Evolutionary conservation across 2,113 vertebrate species (phyloP).

Genomic region (Notechis scutatus): DNA sequence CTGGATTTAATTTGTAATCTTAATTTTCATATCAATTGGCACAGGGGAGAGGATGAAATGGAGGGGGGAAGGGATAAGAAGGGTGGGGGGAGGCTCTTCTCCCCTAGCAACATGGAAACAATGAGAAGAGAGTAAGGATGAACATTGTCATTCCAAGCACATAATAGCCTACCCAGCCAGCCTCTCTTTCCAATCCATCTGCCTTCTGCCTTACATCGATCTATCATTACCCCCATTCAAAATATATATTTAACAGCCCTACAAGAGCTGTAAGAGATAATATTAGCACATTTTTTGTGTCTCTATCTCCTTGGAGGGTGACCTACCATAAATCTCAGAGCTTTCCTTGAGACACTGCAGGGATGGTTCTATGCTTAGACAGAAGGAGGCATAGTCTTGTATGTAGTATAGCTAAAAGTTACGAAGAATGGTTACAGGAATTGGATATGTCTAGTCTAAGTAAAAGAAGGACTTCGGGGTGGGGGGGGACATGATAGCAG

Average conservation of each 20-base stretch:
- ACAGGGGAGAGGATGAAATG: conserved; percentile 33
- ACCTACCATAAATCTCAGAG: conserved; percentile 34
- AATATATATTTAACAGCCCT: conserved; percentile 38
- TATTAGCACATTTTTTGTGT: conserved; percentile 3
- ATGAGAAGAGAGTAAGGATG: conserved; percentile 42
- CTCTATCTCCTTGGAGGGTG: conserved; percentile 29
- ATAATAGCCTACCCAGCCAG: conserved; percentile 43
- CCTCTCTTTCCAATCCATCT: conserved; percentile 66
- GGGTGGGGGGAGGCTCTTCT: conserved; percentile 36
- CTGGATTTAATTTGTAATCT: conserved; percentile 81
- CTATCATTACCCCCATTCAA: conserved; percentile 24
- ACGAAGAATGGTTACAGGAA: too few relatives aligned
- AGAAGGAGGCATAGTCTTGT: not conserved
- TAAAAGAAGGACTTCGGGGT: too few relatives aligned
- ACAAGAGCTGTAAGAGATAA: conserved; percentile 43
- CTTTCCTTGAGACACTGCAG: not conserved
- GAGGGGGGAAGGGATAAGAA: not conserved
- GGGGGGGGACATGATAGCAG: too few relatives aligned
- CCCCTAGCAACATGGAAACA: conserved; percentile 63
- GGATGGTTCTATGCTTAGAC: not conserved
- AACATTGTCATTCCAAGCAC: conserved; percentile 59
- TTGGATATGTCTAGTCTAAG: not conserved
- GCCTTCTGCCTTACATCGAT: conserved; percentile 60
- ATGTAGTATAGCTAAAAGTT: not conserved
- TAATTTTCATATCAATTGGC: conserved; percentile 84